These are phyloP conservation scores for Eurypyga helias DNA, from an alignment of 2,113 vertebrate species.

Conservation along the genomic window DNA sequence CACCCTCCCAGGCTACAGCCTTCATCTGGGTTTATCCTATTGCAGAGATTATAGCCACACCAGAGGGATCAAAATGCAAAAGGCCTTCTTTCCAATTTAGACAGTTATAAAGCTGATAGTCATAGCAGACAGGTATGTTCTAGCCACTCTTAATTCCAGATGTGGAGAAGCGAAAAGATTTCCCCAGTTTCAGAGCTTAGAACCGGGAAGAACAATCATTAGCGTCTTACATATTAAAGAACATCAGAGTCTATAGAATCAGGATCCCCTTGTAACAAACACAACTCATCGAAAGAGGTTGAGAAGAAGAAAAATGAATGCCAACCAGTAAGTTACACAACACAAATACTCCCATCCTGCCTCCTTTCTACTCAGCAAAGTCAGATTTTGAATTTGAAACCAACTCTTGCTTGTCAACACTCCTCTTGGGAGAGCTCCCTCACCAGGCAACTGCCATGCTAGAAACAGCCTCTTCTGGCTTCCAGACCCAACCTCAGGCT, in stretches of 20 bases:
- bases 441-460: not conserved
- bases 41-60: not conserved
- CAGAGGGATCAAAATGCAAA: not conserved
- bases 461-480: not conserved
- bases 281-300: not conserved
- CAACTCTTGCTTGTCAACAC: conserved; percentile 26
- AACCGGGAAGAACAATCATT: not conserved
- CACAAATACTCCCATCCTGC: not conserved
- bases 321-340: accelerated
- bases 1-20: not conserved
- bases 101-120: not conserved
- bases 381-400: not conserved
- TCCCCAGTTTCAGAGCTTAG: not conserved
- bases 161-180: not conserved
- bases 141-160: not conserved
- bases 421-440: conserved; percentile 28
- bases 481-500: conserved; percentile 3
- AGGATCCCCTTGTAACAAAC: not conserved
- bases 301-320: not conserved
- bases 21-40: not conserved
- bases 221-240: not conserved
- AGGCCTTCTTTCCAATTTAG: not conserved
- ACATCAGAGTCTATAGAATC: not conserved
- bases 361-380: not conserved
- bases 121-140: not conserved